Base-by-base conservation (phyloP, 1,140 invertebrate genomes). In the Hycleus phaleratus region DNA sequence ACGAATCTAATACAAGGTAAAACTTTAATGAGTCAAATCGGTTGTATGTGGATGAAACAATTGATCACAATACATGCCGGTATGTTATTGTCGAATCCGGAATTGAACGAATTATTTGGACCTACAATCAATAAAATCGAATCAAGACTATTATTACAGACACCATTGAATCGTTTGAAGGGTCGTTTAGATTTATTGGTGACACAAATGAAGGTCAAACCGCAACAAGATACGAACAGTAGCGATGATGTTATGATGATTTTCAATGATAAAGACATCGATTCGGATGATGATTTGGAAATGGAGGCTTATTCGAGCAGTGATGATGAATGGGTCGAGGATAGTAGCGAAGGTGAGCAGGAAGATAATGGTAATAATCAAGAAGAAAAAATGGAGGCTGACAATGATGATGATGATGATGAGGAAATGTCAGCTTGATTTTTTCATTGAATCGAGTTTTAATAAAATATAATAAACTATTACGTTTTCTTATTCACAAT, bases 101-200 rank as follows among this genome's bases (percentile, higher is more conserved):
- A 79, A 43, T 65, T 80, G 26, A 68, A 72, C 2, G 78, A 80
- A n/a, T 55, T 79, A 24, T 71, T 87, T 39, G 73, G 75, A 38
- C 77, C 82, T 4, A 77, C 81, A 46, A 71, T 86, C 44, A 80
- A 77, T 46, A 75, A 80, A n/a, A 80, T 86, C 18, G 78, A 84
- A 60, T 77, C 77, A 18, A 76, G 84, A 57, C 68, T 81, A 56
- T 68, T 65, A 5, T 71, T 82, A 18, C 68, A 84, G 24, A 71
- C 77, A 4, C 78, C 81, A 51, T 64, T 83, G 49, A 78, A 73
- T 8, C 77, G 75, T 67, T 72, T 85, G 46, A 73, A 72, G 61
- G 83, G 83, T 8, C 77, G 82, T 40, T 72, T 85, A 26, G 78
- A 80, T 60, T 74, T 83, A 12, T 61, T 83, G 26, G 73, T 81